A percentile compares a stretch with the other conserved stretches of the same genome.
Conservation (phyloP, 2,113 vertebrate genomes). For the Mustela lutreola region DNA sequence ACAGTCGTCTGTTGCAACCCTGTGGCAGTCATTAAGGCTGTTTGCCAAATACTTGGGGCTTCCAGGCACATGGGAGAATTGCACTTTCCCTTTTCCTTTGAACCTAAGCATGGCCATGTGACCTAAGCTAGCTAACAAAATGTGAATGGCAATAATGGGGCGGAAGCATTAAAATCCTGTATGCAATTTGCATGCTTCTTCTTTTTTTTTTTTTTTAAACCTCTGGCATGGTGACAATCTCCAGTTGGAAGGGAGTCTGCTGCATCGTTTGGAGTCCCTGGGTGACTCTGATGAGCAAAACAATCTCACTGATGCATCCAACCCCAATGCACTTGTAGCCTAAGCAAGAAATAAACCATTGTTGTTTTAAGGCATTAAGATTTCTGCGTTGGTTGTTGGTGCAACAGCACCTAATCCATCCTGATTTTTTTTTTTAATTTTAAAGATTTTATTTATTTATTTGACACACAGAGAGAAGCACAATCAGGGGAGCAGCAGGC, state of each 20-base stretch:
- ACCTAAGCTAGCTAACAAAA: conserved; percentile 38
- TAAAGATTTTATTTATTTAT: too few species aligned
- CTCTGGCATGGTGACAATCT: neutral
- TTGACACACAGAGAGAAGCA: too few species aligned
- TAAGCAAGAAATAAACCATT: neutral
- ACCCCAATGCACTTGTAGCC: neutral
- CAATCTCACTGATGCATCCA: neutral
- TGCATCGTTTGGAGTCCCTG: neutral
- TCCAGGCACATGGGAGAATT: neutral
- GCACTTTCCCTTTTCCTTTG: conserved; percentile 24
- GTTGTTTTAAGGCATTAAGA: neutral
- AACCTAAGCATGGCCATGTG: neutral
- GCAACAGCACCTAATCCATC: neutral
- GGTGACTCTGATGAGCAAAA: neutral
- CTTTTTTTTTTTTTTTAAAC: neutral
- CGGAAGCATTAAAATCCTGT: conserved; percentile 18
- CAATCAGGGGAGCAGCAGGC: too few species aligned
- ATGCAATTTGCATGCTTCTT: neutral
- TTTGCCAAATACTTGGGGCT: conserved; percentile 62
- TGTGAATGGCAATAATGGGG: neutral
- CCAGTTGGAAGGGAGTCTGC: rapidly evolving
- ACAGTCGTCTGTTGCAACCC: neutral
- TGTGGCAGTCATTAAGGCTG: neutral
- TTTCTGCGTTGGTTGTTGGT: neutral
- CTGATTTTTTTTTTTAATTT: neutral